Percentiles rank a stretch among this genome's conserved stretches.
Conservation (phyloP, 1,140 invertebrate genomes). For the Manduca sexta region DNA sequence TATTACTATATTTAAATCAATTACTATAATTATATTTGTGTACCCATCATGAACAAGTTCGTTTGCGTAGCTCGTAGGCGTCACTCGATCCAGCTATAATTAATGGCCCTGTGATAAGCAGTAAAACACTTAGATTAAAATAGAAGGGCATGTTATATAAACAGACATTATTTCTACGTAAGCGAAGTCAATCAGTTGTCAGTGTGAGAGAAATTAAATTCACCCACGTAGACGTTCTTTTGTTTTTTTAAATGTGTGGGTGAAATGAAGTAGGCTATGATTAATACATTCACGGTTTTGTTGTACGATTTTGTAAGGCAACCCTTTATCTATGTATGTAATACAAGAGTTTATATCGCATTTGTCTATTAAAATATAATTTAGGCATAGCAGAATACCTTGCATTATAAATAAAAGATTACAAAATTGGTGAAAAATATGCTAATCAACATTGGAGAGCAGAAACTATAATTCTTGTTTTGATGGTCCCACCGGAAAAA, state of each 20-base stretch:
- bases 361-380: too few relatives aligned
- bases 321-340: too few relatives aligned
- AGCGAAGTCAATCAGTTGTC: conserved; percentile 40
- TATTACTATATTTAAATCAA: conserved; percentile 68
- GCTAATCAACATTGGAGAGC: too few relatives aligned
- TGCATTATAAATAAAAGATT: too few relatives aligned
- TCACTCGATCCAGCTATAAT: conserved; percentile 45
- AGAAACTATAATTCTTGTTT: too few relatives aligned
- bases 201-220: conserved; percentile 10
- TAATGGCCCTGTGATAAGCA: conserved; percentile 55
- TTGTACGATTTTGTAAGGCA: too few relatives aligned
- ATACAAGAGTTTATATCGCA: too few relatives aligned
- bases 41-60: conserved; percentile 19
- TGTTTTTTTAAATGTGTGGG: background rate
- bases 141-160: conserved; percentile 46
- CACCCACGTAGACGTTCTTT: background rate
- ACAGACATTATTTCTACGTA: conserved; percentile 29
- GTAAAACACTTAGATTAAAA: conserved; percentile 64
- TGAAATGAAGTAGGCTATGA: too few relatives aligned
- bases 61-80: conserved; percentile 32
- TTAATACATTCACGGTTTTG: too few relatives aligned
- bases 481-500: too few relatives aligned
- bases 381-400: too few relatives aligned
- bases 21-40: conserved; percentile 60
- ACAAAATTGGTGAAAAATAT: too few relatives aligned